These are phyloP conservation scores for Neopelma chrysocephalum DNA, from an alignment of 2,797 vertebrate genomes.

Conservation along the genomic window DNA sequence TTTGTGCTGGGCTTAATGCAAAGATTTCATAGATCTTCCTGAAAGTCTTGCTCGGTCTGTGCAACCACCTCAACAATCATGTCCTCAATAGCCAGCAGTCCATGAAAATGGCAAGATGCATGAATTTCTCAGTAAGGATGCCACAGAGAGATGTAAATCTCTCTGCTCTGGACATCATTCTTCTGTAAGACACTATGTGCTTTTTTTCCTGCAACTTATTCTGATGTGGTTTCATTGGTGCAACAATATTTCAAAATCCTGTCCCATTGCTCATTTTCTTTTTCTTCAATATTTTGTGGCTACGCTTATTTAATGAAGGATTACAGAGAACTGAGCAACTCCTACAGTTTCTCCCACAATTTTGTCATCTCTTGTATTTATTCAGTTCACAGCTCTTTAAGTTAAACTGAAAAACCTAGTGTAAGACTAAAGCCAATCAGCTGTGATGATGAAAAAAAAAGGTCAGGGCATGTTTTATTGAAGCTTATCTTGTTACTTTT, in stretches of 20 bases:
- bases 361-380: neutral
- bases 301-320: neutral
- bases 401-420: neutral
- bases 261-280: neutral
- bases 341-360: neutral
- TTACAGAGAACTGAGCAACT: neutral
- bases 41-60: neutral
- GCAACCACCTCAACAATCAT: accelerated
- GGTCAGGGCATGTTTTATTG: neutral
- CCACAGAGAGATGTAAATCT: neutral
- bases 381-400: neutral
- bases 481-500: neutral
- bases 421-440: neutral
- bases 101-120: neutral
- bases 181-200: neutral
- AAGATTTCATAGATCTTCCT: neutral
- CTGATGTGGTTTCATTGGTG: neutral
- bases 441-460: neutral
- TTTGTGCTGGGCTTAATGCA: neutral
- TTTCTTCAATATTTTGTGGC: neutral
- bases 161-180: neutral
- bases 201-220: neutral
- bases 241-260: neutral
- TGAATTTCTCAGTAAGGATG: neutral
- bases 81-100: accelerated